Evolutionary conservation across 2,797 vertebrate genomes (phyloP).

Genomic region (Chiloscyllium punctatum): DNA sequence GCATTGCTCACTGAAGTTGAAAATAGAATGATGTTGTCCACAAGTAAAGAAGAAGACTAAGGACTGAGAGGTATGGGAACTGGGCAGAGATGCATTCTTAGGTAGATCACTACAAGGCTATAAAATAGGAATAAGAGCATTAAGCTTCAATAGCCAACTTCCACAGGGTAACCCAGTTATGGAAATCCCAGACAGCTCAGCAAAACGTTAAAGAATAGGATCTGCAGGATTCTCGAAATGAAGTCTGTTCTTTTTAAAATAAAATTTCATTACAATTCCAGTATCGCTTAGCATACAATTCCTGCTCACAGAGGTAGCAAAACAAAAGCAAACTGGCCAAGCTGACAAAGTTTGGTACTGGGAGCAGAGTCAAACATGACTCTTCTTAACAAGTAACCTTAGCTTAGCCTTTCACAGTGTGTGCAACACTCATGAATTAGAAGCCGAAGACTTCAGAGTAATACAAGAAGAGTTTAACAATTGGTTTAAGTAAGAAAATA

Average conservation of each 20-base stretch:
- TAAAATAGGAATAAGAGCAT: neutral
- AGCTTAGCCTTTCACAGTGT: neutral
- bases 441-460: neutral
- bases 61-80: neutral
- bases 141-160: neutral
- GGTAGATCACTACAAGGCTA: neutral
- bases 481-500: neutral
- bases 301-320: neutral
- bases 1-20: neutral
- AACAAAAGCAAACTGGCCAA: neutral
- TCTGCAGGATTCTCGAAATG: neutral
- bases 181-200: neutral
- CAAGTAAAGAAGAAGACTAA: neutral
- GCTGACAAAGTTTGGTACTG: neutral
- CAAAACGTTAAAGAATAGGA: neutral
- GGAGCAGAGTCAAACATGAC: neutral
- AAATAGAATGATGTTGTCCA: neutral
- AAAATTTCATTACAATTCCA: neutral
- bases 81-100: neutral
- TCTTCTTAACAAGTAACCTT: neutral
- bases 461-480: conserved; percentile 11
- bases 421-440: neutral
- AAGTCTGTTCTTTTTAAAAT: neutral
- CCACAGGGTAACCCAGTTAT: neutral
- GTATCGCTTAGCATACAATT: neutral